phyloP scores from a whole-genome alignment of 2,888 invertebrate species.

The Hirtodrosophila histrioides region DNA sequence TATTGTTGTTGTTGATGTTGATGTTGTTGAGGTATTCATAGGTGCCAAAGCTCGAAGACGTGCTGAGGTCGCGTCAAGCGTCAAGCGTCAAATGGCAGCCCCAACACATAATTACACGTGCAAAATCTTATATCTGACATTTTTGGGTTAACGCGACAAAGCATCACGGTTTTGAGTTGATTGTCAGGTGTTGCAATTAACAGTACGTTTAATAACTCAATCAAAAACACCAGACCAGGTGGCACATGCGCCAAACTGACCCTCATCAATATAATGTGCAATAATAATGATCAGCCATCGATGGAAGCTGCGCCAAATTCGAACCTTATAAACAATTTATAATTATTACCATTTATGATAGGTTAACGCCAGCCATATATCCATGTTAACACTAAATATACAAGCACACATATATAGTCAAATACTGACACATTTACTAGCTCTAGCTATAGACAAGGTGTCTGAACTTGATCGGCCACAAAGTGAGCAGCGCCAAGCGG shows the following conservation, averaged over 20 bases:
- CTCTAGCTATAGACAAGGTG: conserved; percentile 25
- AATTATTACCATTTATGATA: conserved; percentile 64
- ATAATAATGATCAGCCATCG: conserved; percentile 18
- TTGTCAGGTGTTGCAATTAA: conserved; percentile 61
- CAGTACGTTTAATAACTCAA: conserved; percentile 72
- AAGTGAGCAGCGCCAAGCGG: conserved; percentile 20
- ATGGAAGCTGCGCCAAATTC: conserved; percentile 14
- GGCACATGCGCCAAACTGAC: conserved; percentile 37
- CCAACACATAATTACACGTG: conserved; percentile 62
- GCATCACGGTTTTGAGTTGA: conserved; percentile 27
- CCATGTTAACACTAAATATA: conserved; percentile 12
- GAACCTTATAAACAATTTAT: conserved; percentile 26
- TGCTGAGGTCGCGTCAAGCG: conserved; percentile 52
- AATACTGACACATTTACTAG: conserved; percentile 1
- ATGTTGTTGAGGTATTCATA: conserved; percentile 9
- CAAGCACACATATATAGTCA: conserved; percentile 13
- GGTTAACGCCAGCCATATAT: conserved; percentile 38
- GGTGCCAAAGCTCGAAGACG: conserved; percentile 52
- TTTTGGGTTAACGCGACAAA: conserved; percentile 74
- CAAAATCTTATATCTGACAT: conserved; percentile 61
- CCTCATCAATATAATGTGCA: conserved; percentile 58
- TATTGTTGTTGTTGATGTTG: conserved; percentile 30
- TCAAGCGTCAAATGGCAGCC: conserved; percentile 49
- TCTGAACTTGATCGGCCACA: conserved; percentile 72
- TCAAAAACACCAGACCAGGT: conserved; percentile 31